phyloP scores from a whole-genome alignment of 2,113 vertebrate genomes.

The Sylvia atricapilla region DNA sequence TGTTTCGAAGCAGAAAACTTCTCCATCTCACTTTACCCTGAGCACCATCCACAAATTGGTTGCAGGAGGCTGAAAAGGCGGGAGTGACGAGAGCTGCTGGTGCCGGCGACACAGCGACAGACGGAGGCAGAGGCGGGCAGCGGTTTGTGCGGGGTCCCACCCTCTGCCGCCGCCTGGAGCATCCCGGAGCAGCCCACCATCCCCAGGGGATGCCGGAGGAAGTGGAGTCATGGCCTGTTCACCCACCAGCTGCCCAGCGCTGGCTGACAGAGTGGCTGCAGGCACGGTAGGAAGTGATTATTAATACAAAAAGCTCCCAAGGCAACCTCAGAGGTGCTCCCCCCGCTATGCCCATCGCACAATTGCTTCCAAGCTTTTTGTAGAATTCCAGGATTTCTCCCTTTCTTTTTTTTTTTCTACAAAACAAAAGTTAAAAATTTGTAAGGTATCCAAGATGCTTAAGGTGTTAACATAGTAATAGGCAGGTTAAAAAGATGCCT shows the following conservation, averaged over 20 bases:
- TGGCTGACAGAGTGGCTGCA: neutral
- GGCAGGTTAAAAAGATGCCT: neutral
- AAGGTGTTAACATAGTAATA: neutral
- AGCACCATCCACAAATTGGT: neutral
- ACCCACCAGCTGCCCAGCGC: neutral
- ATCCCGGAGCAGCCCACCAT: neutral
- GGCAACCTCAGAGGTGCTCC: neutral
- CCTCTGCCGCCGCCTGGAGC: rapidly evolving
- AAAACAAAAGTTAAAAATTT: neutral
- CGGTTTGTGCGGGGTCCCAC: neutral
- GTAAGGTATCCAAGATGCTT: neutral
- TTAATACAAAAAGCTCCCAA: neutral
- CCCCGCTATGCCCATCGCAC: neutral
- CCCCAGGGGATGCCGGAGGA: neutral
- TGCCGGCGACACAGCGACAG: neutral
- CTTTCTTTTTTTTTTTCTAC: neutral
- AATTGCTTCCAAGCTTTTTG: neutral
- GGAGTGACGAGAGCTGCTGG: neutral
- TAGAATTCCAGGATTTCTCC: neutral
- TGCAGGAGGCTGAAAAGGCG: neutral
- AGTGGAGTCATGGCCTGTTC: neutral
- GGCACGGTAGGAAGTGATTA: conserved; percentile 30
- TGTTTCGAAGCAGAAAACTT: neutral
- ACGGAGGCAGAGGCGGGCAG: neutral
- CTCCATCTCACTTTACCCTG: neutral